Base-by-base conservation (phyloP, 1,140 invertebrate genomes). In the Thaumatotibia leucotreta region DNA sequence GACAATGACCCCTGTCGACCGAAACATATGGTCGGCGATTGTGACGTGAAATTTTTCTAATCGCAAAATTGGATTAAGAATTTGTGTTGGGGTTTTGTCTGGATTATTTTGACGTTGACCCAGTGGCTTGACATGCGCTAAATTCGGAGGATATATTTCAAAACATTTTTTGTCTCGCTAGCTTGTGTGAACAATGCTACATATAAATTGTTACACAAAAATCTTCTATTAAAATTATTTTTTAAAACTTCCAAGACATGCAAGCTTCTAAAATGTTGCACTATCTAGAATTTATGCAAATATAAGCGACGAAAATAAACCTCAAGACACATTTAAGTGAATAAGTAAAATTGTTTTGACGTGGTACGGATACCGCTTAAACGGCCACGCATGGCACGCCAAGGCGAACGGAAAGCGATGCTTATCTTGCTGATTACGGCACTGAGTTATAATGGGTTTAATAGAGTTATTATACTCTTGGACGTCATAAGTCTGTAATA, bases 31-130 rank as follows among this genome's bases (percentile, higher is more conserved):
- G 68, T 76, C 70, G 58, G 11, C 35, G 49, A 45, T 64, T 64
- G 66, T 64, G 24, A 31, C 22, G 61, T 66, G 68, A 79, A 78
- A 77, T 72, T 80, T 77, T 72, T 78, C 78, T 83, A 78, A 76
- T 83, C 75, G 70, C 76, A 67, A 86, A 88, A 89, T 89, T 89
- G 87, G 84, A 88, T 89, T 89, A 86, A 68, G 69, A 74, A 69
- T 72, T 78, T 76, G 69, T 72, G 74, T 71, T 49, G 14, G 65
- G 65, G 73, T 66, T 76, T 75, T 77, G 78, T 70, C 79, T 74
- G 69, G 75, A 76, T 85, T 86, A 83, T 80, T 79, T 75, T 77
- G 76, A 77, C 52, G 64, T 64, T 65, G 70, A 24, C 66, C 77
- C 82, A 85, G 77, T 82, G 45, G 73, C 61, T 52, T 24, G 23